Evolutionary conservation across 1,140 invertebrate genomes (phyloP).

Genomic region (Papilio polyxenes): DNA sequence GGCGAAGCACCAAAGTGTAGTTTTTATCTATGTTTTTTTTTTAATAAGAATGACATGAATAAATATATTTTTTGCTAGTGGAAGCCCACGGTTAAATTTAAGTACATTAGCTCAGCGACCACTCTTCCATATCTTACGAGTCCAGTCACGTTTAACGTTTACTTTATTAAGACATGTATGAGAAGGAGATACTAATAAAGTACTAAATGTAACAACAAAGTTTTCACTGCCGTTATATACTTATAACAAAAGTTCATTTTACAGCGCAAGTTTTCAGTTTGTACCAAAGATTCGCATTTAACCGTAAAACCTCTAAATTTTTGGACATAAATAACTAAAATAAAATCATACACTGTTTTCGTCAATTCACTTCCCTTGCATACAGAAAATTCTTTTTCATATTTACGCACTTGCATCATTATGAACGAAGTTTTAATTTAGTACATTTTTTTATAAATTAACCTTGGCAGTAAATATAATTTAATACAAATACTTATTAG

Average conservation of each 20-base stretch:
- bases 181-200: neutral
- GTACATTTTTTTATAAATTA: neutral
- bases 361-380: too few species aligned
- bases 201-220: neutral
- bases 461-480: neutral
- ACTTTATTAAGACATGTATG: neutral
- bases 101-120: too few species aligned
- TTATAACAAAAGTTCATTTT: neutral
- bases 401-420: neutral
- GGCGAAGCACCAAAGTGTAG: too few species aligned
- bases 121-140: too few species aligned
- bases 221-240: neutral
- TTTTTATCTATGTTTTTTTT: too few species aligned
- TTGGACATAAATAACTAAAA: neutral
- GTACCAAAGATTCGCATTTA: neutral
- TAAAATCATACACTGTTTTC: too few species aligned
- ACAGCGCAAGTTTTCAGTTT: neutral
- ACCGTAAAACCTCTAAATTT: neutral
- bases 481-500: neutral
- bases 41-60: too few species aligned
- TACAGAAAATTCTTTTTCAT: neutral
- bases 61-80: too few species aligned
- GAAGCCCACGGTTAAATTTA: too few species aligned
- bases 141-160: too few species aligned
- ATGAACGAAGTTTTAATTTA: too few species aligned